These are phyloP conservation scores for Ectemnius continuus DNA, from an alignment of 2,888 invertebrate genomes.

Conservation along the genomic window DNA sequence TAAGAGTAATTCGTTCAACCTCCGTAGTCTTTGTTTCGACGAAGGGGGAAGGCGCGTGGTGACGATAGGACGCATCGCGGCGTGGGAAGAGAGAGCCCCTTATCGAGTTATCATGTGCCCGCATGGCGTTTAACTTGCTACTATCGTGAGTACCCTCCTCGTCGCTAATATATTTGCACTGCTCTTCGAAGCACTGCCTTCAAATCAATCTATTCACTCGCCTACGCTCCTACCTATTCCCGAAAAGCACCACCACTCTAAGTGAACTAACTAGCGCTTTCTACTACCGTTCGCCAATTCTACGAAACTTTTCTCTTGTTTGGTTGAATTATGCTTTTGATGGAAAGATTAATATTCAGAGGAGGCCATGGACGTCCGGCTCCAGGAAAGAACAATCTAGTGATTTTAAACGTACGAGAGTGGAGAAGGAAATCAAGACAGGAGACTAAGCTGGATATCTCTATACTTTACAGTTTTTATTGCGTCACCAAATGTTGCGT, in stretches of 20 bases:
- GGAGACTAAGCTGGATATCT: neutral
- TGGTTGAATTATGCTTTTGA: too few relatives aligned
- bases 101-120: conserved; percentile 66
- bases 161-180: conserved; percentile 58
- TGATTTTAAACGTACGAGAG: too few relatives aligned
- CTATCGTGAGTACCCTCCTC: conserved; percentile 57
- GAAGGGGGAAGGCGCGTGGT: conserved; percentile 25
- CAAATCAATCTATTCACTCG: conserved; percentile 53
- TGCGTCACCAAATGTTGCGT: conserved; percentile 36
- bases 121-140: conserved; percentile 62
- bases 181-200: conserved; percentile 46
- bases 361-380: too few relatives aligned
- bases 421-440: too few relatives aligned
- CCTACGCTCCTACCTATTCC: conserved; percentile 15
- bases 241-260: conserved; percentile 13
- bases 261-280: too few relatives aligned
- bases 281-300: too few relatives aligned
- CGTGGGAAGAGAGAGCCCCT: conserved; percentile 68
- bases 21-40: conserved; percentile 35
- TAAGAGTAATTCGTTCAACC: conserved; percentile 16
- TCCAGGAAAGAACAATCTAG: too few relatives aligned
- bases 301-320: too few relatives aligned
- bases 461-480: conserved; percentile 22
- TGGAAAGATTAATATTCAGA: too few relatives aligned
- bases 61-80: conserved; percentile 40